These are phyloP conservation scores for Venturia canescens DNA, from an alignment of 1,140 invertebrate species.

Conservation along the genomic window DNA sequence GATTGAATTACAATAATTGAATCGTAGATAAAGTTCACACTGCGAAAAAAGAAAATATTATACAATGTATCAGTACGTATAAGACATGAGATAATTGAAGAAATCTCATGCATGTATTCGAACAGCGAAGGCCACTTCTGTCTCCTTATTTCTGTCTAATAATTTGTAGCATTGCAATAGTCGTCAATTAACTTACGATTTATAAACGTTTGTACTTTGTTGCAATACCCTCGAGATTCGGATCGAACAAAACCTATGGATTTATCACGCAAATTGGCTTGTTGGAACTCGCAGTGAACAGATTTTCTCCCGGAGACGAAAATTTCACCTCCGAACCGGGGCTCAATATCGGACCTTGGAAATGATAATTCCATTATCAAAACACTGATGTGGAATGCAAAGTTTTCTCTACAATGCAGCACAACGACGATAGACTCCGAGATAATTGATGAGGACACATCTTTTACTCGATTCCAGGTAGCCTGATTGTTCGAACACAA, in stretches of 20 bases:
- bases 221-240: background rate
- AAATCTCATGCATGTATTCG: background rate
- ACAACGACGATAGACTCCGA: too few species aligned
- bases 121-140: background rate
- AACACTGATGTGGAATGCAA: too few species aligned
- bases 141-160: background rate
- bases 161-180: background rate
- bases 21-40: background rate
- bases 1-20: background rate
- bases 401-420: too few species aligned
- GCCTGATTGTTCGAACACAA: background rate
- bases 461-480: too few species aligned
- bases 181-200: conserved; percentile 2
- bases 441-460: too few species aligned
- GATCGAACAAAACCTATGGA: background rate
- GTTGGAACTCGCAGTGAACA: too few species aligned
- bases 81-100: background rate
- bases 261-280: background rate
- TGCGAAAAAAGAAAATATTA: background rate
- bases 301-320: too few species aligned
- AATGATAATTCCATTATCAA: too few species aligned
- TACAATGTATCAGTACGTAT: background rate
- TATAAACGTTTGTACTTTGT: background rate
- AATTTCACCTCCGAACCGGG: too few species aligned
- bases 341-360: too few species aligned